A percentile compares a stretch with the other conserved stretches of the same genome.
Evolutionary conservation across 2,797 vertebrate genomes (phyloP).

Genomic region (Sebastes aleutianus): DNA sequence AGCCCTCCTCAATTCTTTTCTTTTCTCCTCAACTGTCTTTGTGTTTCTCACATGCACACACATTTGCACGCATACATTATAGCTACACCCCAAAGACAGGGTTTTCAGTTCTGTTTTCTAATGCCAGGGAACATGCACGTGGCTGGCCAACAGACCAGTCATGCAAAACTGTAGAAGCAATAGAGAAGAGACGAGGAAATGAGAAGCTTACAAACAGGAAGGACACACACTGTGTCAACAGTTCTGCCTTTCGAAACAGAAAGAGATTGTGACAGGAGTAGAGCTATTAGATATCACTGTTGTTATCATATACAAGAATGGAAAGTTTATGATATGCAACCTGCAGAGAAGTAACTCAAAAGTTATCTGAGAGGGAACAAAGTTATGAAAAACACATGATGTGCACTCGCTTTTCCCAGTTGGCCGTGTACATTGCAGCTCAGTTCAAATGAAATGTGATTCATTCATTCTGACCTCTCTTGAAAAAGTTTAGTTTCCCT

Average conservation of each 20-base stretch:
- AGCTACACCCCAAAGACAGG: not conserved
- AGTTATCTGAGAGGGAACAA: not conserved
- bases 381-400: not conserved
- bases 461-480: not conserved
- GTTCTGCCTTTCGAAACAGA: not conserved
- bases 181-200: slow-evolving; percentile 4
- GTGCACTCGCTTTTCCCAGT: not conserved
- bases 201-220: not conserved
- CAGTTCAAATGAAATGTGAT: not conserved
- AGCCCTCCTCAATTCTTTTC: not conserved
- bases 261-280: not conserved
- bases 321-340: not conserved
- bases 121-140: not conserved
- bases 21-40: not conserved
- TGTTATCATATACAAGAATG: not conserved
- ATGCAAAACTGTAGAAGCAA: not conserved
- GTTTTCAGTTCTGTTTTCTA: slow-evolving; percentile 16
- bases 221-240: not conserved
- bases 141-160: not conserved
- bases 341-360: not conserved
- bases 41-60: slow-evolving; percentile 6
- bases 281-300: not conserved
- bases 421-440: not conserved
- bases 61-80: not conserved
- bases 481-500: not conserved